phyloP scores from a whole-genome alignment of 2,113 vertebrate genomes.

The Lutjanus erythropterus region DNA sequence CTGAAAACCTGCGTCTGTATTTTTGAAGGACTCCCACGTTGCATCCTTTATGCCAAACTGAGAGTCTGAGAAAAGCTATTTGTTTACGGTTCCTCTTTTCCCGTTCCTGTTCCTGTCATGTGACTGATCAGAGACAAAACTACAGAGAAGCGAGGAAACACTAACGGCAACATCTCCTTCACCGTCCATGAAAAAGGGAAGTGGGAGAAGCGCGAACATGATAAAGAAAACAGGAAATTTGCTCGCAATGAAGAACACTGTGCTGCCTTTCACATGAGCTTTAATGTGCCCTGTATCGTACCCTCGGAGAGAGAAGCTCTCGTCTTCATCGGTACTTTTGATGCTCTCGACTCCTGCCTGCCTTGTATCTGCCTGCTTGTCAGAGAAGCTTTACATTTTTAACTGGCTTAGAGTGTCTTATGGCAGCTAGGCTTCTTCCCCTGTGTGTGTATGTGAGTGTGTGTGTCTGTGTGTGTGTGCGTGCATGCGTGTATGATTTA shows the following conservation, averaged over 20 bases:
- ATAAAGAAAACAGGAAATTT: conserved; percentile 85
- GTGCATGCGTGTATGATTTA: conserved; percentile 47
- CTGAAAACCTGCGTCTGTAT: conserved; percentile 24
- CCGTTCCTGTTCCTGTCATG: conserved; percentile 77
- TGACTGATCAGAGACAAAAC: conserved; percentile 71
- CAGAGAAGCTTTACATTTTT: conserved; percentile 66
- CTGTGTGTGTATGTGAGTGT: conserved; percentile 18
- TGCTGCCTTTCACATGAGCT: conserved; percentile 49
- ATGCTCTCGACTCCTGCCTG: conserved; percentile 35
- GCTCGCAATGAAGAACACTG: conserved; percentile 57
- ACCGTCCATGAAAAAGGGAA: conserved; percentile 79
- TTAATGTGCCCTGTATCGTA: conserved; percentile 27
- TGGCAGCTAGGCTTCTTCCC: conserved; percentile 13
- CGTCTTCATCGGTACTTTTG: conserved; percentile 44
- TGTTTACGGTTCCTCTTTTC: conserved; percentile 69
- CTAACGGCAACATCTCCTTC: conserved; percentile 61
- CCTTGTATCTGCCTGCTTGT: conserved; percentile 32
- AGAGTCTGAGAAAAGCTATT: conserved; percentile 59
- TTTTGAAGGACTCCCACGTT: conserved; percentile 26
- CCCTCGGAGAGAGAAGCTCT: conserved; percentile 16
- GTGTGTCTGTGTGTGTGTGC: neutral
- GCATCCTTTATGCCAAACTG: conserved; percentile 44
- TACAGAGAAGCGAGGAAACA: conserved; percentile 61
- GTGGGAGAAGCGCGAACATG: conserved; percentile 61
- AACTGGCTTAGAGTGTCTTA: conserved; percentile 43